Evolutionary conservation across 2,113 vertebrate species (phyloP).

Genomic region (Ardeotis arabs): DNA sequence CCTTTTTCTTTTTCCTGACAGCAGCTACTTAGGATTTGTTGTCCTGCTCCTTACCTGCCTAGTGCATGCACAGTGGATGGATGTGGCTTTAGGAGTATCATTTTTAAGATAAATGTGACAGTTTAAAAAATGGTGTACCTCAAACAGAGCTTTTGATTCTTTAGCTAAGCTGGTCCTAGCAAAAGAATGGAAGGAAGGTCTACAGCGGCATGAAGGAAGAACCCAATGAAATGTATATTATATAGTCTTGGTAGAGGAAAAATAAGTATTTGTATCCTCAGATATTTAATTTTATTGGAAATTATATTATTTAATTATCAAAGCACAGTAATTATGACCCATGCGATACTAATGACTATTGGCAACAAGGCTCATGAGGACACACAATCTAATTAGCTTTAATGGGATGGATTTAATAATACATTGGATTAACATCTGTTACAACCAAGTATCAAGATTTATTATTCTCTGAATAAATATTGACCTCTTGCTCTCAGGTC

Average conservation of each 20-base stretch:
- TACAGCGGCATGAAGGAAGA: neutral
- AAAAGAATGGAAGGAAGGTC: neutral
- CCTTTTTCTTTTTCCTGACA: neutral
- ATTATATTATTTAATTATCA: constrained; percentile 41
- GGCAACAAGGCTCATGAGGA: neutral
- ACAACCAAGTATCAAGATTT: constrained; percentile 11
- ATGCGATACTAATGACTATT: constrained; percentile 18
- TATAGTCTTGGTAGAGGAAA: constrained; percentile 7
- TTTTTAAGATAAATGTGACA: neutral
- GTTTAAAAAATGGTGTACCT: neutral
- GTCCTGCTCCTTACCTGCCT: neutral
- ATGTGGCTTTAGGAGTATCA: neutral
- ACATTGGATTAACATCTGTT: constrained; percentile 51
- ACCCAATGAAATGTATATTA: neutral
- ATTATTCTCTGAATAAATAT: constrained; percentile 61
- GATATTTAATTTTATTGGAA: constrained; percentile 35
- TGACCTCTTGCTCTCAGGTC: constrained; percentile 30
- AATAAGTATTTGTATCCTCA: neutral
- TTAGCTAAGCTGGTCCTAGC: neutral
- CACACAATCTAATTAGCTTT: constrained; percentile 43
- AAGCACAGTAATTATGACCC: constrained; percentile 2
- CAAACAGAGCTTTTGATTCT: neutral
- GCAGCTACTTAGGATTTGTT: neutral
- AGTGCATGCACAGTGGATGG: neutral
- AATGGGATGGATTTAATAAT: constrained; percentile 46